Evolutionary conservation across 2,888 invertebrate genomes (phyloP), one percentile per base, ranked within the genome.

Genomic region (Acanthoscelides obtectus): DNA sequence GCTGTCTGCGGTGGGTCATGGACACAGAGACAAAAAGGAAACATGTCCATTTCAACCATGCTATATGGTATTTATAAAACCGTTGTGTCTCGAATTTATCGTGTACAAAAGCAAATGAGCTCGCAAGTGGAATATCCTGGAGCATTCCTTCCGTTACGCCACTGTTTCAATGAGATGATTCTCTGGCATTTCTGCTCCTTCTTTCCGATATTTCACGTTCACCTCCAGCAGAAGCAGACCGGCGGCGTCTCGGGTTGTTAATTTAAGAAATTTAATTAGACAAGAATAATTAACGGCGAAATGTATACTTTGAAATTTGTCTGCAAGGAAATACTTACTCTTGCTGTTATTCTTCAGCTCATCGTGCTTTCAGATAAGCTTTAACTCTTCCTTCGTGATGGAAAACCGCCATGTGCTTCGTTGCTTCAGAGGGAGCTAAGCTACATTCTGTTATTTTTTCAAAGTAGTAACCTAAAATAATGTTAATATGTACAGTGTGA

Each of bases 231-330:
- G 73, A 76, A n/a, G n/a, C n/a, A n/a, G n/a, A n/a, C n/a, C n/a
- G n/a, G n/a, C n/a, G n/a, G 73, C 72, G 72, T 76, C 73, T 75
- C 73, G 70, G 72, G 73, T 75, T 77, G 76, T 77, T 79, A 77
- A 78, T 77, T 77, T 78, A 74, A 74, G 77, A 77, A 77, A 79
- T 79, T 79, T 77, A 78, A 79, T 77, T 77, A 77, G 75, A 76
- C 76, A 76, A 73, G 75, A 76, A 75, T 75, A 76, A 76, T 76
- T 76, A 76, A 75, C 75, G 73, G 69, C 69, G 71, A 71, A 73
- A 73, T 74, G 70, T 72, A 69, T 71, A 75, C 74, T 72, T 75
- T 74, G 67, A 74, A 74, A 76, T 76, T 75, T 17, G 45, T 45
- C 45, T 45, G 45, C 45, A 17, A 6, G 45, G 12, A 45, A 45